Evolutionary conservation across 2,113 vertebrate genomes (phyloP).

Genomic region (Albula glossodonta): DNA sequence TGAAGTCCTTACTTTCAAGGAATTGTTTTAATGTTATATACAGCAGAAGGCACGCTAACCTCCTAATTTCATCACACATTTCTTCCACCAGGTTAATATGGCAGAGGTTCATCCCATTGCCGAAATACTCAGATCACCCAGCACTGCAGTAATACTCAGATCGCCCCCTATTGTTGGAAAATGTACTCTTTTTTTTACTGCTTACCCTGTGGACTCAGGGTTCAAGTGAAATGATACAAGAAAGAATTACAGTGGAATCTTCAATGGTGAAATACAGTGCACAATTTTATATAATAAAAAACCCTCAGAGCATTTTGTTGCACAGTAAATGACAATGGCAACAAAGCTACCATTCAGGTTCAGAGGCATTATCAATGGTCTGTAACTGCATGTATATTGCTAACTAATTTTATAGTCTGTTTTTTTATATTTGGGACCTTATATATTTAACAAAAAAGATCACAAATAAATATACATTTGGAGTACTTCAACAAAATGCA

Average conservation of each 20-base stretch:
- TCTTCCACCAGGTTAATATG: constrained; percentile 56
- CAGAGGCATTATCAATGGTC: background rate
- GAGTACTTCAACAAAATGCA: background rate
- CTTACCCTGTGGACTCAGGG: background rate
- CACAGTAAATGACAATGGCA: background rate
- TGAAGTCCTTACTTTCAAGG: constrained; percentile 28
- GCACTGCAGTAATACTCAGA: constrained; percentile 57
- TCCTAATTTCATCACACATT: constrained; percentile 43
- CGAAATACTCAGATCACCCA: constrained; percentile 63
- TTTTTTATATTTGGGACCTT: background rate
- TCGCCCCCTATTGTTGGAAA: constrained; percentile 73
- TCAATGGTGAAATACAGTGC: background rate
- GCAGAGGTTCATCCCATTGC: constrained; percentile 67
- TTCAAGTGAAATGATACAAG: background rate
- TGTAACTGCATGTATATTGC: background rate
- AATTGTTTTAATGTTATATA: constrained; percentile 5
- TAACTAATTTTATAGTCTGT: background rate
- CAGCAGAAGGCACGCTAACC: constrained; percentile 15
- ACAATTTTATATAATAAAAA: background rate
- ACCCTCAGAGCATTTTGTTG: background rate
- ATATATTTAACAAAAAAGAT: background rate
- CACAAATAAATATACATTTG: background rate
- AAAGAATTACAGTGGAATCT: background rate
- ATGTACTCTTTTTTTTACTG: constrained; percentile 44
- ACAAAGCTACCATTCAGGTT: background rate